phyloP scores from a whole-genome alignment of 2,113 vertebrate genomes.

The Pollachius pollachius region DNA sequence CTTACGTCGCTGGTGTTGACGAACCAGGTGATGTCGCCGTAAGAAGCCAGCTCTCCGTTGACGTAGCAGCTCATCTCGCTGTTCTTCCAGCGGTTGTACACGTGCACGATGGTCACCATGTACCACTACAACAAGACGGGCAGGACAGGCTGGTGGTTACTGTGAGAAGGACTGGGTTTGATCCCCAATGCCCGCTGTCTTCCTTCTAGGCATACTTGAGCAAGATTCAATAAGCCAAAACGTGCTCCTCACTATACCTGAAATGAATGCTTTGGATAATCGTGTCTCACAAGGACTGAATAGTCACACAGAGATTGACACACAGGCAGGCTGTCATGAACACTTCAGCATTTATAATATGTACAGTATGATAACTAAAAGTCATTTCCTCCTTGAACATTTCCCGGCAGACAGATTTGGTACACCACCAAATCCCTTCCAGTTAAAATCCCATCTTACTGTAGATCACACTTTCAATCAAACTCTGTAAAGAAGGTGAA shows the following conservation, averaged over 20 bases:
- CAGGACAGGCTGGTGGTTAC: no score
- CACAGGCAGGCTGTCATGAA: background rate
- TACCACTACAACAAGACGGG: conserved; percentile 82
- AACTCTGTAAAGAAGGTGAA: conserved; percentile 33
- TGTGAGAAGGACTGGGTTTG: no score
- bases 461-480: conserved; percentile 21
- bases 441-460: conserved; percentile 30
- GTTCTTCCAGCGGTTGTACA: conserved; percentile 99
- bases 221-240: no score
- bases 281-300: no score
- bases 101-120: conserved; percentile 94
- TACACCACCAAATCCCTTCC: conserved; percentile 16
- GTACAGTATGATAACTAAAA: background rate
- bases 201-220: no score
- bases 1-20: conserved; percentile 98
- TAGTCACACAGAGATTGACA: background rate
- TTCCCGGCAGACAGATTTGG: background rate
- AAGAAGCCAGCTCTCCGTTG: conserved; percentile 94
- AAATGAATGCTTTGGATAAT: no score
- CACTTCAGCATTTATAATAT: background rate
- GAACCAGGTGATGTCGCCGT: conserved; percentile 95
- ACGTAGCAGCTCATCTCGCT: conserved; percentile 96
- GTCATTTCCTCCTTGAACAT: background rate
- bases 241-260: no score
- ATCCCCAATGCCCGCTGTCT: no score